Base-by-base conservation (phyloP, 2,888 invertebrate species). In the Therioaphis trifolii region DNA sequence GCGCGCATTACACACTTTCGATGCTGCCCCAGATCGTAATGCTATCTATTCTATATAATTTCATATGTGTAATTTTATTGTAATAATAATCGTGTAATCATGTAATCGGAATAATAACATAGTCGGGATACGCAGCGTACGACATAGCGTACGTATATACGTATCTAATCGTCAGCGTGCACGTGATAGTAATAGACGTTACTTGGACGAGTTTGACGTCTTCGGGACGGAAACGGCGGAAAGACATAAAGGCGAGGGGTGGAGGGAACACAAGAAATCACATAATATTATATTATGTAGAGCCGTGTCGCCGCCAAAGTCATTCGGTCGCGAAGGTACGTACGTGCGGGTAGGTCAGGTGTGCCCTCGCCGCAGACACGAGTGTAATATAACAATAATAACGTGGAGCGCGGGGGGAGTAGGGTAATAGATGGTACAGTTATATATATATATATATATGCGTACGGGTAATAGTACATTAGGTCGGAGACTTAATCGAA, bases 1-100 rank as follows among this genome's bases (percentile, higher is more conserved):
- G 21, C 18, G n/a, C 21, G 18, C 55, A 49, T 61, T 24, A 58
- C 24, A 63, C 35, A 66, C 77, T 49, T 63, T 46, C 46, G 76
- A 46, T 46, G 63, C 63, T 77, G 66, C 77, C 63, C 77, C 77
- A 77, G 66, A 77, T 77, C 77, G 35, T 35, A n/a, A n/a, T n/a
- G n/a, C n/a, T n/a, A n/a, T n/a, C n/a, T n/a, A n/a, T n/a, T n/a
- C n/a, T n/a, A 63, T 77, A 40, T 43, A 58, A 58, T 76, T 76
- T 58, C 29, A 52, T 14, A 29, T n/a, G 61, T 63, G 63, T 63
- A 76, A 46, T 76, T 76, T 76, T 27, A 11, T 71, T 27, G 69
- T 68, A 68, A 66, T 72, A 72, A 72, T 43, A 58, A 40, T 58
- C 61, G 76, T 46, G 63, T 14, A 46, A 24, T 46, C 69, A 12